These are phyloP conservation scores for Alouatta palliata DNA, from an alignment of 2,113 vertebrate species.

Conservation along the genomic window DNA sequence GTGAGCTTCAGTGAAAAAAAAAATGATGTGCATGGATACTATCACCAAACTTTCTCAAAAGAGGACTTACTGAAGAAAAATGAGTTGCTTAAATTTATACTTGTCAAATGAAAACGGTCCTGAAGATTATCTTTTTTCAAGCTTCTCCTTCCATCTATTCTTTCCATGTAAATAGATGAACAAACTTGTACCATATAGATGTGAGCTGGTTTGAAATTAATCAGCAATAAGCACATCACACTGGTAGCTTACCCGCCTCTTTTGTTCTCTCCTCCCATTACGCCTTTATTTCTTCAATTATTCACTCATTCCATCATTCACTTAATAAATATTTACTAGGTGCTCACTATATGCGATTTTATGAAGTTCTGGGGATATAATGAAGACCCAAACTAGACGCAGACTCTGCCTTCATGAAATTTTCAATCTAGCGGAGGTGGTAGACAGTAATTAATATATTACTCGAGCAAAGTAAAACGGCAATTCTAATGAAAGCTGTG, in stretches of 20 bases:
- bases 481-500: background rate
- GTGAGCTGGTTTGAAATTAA: constrained; percentile 18
- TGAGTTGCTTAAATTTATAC: constrained; percentile 40
- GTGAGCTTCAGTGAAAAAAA: background rate
- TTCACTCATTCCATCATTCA: background rate
- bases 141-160: constrained; percentile 27
- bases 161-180: constrained; percentile 31
- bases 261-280: background rate
- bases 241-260: background rate
- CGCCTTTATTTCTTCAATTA: background rate
- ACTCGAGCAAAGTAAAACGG: background rate
- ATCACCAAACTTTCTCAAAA: constrained; percentile 25
- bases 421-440: background rate
- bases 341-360: background rate
- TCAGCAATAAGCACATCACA: background rate
- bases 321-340: background rate
- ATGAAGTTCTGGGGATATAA: background rate
- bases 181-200: background rate
- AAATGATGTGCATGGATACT: background rate
- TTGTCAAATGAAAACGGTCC: constrained; percentile 35
- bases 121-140: constrained; percentile 39
- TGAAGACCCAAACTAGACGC: background rate
- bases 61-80: constrained; percentile 42
- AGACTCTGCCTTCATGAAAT: background rate
- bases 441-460: background rate